Base-by-base conservation (phyloP, 2,797 vertebrate genomes). In the Trachops cirrhosus region DNA sequence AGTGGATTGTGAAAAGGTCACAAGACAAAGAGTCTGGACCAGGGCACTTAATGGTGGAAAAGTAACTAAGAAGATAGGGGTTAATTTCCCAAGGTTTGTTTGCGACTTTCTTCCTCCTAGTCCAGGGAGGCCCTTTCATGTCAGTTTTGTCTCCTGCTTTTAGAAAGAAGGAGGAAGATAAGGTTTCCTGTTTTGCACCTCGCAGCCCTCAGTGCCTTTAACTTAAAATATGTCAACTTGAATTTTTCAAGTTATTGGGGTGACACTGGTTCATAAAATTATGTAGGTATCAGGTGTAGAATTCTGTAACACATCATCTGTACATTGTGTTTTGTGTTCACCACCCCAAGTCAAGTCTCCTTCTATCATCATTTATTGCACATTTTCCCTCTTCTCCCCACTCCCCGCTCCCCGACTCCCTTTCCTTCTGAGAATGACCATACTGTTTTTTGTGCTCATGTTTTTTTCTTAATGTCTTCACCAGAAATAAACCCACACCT, bases 341-440 rank as follows among this genome's bases (percentile, higher is more conserved):
- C 48, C 10, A 37, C 11, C 48, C 48, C 48, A 78, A 34, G 32
- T 52, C 21, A 52, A 52, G 75, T 37, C n/a, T 52, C n/a, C n/a
- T 34, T 77, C 9, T 48, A 52, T 34, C 48, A 37, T 19, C 21
- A 26, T 52, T 78, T 16, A 37, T 52, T 22, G 21, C 75, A 22
- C 3, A 21, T 52, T 52, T 78, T 34, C n/a, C 46, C 21, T 78
- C 11, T 34, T 37, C 48, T 9, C 34, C 48, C n/a, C 44, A 44
- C 44, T 37, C 6, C 46, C 48, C 3, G 2, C 21, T 3, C 6
- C 6, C 46, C 48, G 2, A 5, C 21, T 3, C 6, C 7, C n/a
- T 52, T 78, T 78, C 48, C 21, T n/a, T 78, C n/a, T 52, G n/a
- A 34, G 22, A 78, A 78, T 78, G 48, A 52, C n/a, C 19, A 77